Percentiles rank a stretch among this genome's conserved stretches.
These are phyloP conservation scores for Papilio aristodemus DNA, from an alignment of 1,140 invertebrate species.

Conservation along the genomic window DNA sequence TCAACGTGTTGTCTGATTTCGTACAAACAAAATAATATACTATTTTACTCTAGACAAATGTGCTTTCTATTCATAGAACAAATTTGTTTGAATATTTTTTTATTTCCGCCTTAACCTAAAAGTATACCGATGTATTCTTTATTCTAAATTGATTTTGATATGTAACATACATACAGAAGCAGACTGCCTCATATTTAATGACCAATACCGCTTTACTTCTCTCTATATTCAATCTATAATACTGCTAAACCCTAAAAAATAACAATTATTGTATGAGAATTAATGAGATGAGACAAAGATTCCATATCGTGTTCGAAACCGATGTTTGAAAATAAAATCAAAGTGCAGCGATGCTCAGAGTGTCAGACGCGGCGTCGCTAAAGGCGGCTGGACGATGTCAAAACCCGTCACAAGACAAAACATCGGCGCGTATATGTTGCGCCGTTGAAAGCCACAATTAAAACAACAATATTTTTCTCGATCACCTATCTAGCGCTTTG, in stretches of 20 bases:
- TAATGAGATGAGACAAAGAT: not conserved
- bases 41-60: too few species aligned
- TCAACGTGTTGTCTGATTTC: not conserved
- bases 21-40: not conserved
- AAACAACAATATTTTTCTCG: constrained; percentile 38
- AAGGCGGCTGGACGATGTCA: not conserved
- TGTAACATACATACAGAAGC: too few species aligned
- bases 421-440: constrained; percentile 23
- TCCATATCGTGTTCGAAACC: not conserved
- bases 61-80: too few species aligned
- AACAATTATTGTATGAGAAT: not conserved
- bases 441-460: constrained; percentile 40
- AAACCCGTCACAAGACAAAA: constrained; percentile 23
- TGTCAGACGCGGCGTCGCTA: constrained; percentile 5
- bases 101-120: too few species aligned
- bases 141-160: too few species aligned
- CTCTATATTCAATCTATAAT: too few species aligned
- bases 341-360: not conserved
- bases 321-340: constrained; percentile 9
- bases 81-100: too few species aligned
- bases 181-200: too few species aligned
- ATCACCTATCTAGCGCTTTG: constrained; percentile 42
- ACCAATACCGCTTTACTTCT: too few species aligned
- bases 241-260: not conserved
- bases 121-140: too few species aligned